Percentiles rank a stretch among this genome's conserved stretches.
phyloP scores from a whole-genome alignment of 2,888 invertebrate species.

The Uropetala carovei region DNA sequence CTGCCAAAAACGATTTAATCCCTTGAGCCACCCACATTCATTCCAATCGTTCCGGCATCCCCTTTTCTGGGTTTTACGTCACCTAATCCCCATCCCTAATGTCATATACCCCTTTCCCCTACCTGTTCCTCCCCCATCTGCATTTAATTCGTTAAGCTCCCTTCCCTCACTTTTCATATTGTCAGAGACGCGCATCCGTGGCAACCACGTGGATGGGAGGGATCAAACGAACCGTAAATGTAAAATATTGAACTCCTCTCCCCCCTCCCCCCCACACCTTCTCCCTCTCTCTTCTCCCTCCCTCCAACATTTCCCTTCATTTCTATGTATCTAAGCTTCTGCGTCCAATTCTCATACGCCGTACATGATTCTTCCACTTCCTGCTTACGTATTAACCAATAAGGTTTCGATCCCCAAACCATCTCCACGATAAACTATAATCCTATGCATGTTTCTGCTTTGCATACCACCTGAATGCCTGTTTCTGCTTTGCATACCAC shows the following conservation, averaged over 20 bases:
- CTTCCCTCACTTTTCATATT: no score
- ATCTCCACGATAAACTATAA: no score
- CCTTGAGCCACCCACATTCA: not conserved
- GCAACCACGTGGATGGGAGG: not conserved
- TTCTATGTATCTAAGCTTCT: not conserved
- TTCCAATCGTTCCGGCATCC: not conserved
- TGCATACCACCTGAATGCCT: no score
- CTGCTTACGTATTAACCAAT: no score
- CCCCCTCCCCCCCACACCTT: no score
- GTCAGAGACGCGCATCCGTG: not conserved
- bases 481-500: no score
- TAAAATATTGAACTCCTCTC: not conserved
- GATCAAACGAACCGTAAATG: not conserved
- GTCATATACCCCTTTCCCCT: not conserved
- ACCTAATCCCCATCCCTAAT: not conserved
- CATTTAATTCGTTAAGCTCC: no score
- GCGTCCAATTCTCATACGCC: no score
- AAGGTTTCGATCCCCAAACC: no score
- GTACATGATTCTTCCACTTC: no score
- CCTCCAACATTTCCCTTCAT: not conserved
- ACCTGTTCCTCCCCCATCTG: not conserved
- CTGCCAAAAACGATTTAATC: constrained; percentile 30
- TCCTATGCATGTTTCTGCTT: no score
- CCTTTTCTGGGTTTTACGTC: not conserved
- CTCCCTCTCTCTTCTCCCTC: not conserved